Conservation (phyloP, 2,113 vertebrate genomes). For the Sardina pilchardus region DNA sequence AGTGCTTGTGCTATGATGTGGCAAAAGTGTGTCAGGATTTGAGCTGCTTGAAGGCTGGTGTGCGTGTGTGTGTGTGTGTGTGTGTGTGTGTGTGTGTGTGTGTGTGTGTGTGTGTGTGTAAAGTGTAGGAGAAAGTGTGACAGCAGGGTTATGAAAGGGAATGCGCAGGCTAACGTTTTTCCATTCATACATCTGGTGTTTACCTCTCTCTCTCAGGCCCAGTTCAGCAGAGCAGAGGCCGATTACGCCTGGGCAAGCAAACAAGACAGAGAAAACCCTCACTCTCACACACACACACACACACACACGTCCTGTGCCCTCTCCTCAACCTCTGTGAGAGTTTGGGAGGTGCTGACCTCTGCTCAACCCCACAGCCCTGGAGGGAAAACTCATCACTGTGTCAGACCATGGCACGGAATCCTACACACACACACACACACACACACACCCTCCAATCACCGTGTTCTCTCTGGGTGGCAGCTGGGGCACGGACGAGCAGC, state of each 20-base stretch:
- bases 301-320: background rate
- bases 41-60: background rate
- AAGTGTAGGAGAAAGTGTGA: background rate
- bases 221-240: background rate
- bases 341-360: no score
- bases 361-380: no score
- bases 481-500: background rate
- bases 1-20: no score
- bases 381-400: no score
- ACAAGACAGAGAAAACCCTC: background rate
- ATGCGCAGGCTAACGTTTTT: background rate
- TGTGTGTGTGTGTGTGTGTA: no score
- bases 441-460: background rate
- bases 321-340: background rate
- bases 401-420: no score
- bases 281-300: background rate
- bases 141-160: background rate
- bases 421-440: background rate
- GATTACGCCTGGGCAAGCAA: background rate
- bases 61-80: no score
- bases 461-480: background rate
- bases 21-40: background rate
- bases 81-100: no score
- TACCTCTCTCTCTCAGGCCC: background rate
- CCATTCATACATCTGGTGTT: background rate